A percentile compares a stretch with the other conserved stretches of the same genome.
phyloP scores from a whole-genome alignment of 2,113 vertebrate species.

The Corythornis vintsioides region DNA sequence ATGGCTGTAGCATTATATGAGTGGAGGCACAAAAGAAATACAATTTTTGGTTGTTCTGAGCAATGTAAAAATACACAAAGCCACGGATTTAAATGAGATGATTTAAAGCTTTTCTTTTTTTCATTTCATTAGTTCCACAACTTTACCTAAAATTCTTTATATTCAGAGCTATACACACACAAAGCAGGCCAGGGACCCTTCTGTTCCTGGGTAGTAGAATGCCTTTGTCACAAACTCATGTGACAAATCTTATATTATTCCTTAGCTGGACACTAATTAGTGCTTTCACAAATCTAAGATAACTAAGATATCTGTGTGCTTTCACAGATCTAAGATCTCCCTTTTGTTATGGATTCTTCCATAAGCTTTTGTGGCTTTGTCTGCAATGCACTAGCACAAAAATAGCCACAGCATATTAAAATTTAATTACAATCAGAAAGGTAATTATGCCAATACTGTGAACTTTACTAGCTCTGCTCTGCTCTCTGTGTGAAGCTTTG shows the following conservation, averaged over 20 bases:
- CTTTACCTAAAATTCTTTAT: conserved; percentile 40
- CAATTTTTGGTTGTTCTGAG: conserved; percentile 48
- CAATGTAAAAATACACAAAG: conserved; percentile 37
- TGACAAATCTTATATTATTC: conserved; percentile 16
- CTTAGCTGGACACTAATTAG: conserved; percentile 45
- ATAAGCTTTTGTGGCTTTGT: background rate
- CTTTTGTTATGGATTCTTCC: background rate
- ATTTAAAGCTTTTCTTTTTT: conserved; percentile 49
- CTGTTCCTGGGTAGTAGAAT: conserved; percentile 53
- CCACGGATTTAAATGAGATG: background rate
- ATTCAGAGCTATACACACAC: conserved; percentile 41
- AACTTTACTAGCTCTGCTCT: conserved; percentile 49
- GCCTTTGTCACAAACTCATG: conserved; percentile 40
- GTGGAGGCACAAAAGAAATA: background rate
- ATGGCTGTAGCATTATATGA: conserved; percentile 18
- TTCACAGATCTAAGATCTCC: conserved; percentile 51
- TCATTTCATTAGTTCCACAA: conserved; percentile 24
- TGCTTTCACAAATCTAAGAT: conserved; percentile 51
- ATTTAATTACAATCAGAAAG: conserved; percentile 8
- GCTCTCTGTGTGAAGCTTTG: background rate
- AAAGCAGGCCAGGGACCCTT: conserved; percentile 18
- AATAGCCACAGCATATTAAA: conserved; percentile 7
- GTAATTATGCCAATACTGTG: conserved; percentile 12
- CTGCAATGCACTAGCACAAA: background rate
- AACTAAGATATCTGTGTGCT: background rate